Base-by-base conservation (phyloP, 2,113 vertebrate genomes). In the Abramis brama region DNA sequence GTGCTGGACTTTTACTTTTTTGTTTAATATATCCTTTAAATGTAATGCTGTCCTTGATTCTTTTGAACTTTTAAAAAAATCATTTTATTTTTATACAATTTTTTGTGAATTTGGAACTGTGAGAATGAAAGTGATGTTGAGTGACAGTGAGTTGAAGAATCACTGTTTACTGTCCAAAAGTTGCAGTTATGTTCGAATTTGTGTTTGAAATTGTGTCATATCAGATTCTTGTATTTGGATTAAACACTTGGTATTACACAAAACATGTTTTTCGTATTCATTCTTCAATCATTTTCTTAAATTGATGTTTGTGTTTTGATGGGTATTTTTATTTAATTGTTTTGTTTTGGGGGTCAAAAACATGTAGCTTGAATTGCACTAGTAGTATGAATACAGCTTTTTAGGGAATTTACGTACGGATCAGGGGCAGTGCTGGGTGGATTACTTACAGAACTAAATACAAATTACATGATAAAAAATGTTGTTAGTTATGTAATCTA, bases 81-180 rank as follows among this genome's bases (percentile, higher is more conserved):
- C 0, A 0, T 36, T 64, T 9, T 45, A 50, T 81, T 66, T 81
- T 81, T 81, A 27, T 30, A 50, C 3, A 25, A 45, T 25, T 33
- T 62, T 79, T 45, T 43, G 77, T 62, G 57, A 43, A 21, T 64
- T 50, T 43, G n/a, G 12, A 68, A 70, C 25, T 8, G 70, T 45
- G 19, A 59, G 27, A 47, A 45, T 85, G 76, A 73, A 60, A 59
- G 45, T 25, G 75, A 71, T 52, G 47, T 39, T 43, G 57, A n/a
- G 13, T 79, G 50, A 23, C 25, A 13, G 17, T 11, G n/a, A 25
- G 30, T 36, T 23, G 6, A 79, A 60, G 19, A 39, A 60, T 43
- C 30, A 2, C 33, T 36, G 17, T 79, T 57, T 78, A 5, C 17
- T 36, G 50, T 78, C 25, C 11, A 79, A 27, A 45, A 25, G n/a